phyloP scores from a whole-genome alignment of 2,888 invertebrate species.

The Eupeodes latifasciatus region DNA sequence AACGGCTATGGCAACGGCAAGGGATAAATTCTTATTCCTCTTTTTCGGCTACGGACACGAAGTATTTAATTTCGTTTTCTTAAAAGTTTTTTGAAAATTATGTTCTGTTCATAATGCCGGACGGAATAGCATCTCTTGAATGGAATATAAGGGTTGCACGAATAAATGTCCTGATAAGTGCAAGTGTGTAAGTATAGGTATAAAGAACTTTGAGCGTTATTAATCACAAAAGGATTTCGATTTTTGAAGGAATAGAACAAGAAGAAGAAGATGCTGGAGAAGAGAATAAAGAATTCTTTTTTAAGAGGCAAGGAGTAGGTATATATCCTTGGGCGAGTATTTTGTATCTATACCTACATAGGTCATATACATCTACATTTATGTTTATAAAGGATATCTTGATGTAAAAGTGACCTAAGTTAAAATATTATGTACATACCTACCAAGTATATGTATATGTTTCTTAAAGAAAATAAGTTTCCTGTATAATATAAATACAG shows the following conservation, averaged over 20 bases:
- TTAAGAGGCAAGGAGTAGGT: background rate
- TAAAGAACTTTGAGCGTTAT: slow-evolving; percentile 8
- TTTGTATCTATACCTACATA: background rate
- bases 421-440: too few relatives aligned
- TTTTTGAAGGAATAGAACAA: background rate
- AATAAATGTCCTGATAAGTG: slow-evolving; percentile 49
- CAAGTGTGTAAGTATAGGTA: background rate
- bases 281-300: background rate
- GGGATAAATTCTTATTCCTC: slow-evolving; percentile 60
- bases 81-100: slow-evolving; percentile 35
- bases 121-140: slow-evolving; percentile 20
- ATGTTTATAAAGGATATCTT: background rate
- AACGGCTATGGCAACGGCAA: too few relatives aligned
- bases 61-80: slow-evolving; percentile 21
- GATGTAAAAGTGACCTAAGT: background rate
- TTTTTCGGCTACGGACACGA: background rate
- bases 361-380: too few relatives aligned
- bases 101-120: background rate
- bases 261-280: slow-evolving; percentile 10
- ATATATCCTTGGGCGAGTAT: slow-evolving; percentile 5
- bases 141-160: slow-evolving; percentile 36
- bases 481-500: background rate
- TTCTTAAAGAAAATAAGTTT: background rate
- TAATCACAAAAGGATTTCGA: slow-evolving; percentile 7
- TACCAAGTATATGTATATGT: background rate